phyloP scores from a whole-genome alignment of 2,113 vertebrate species.

The Salminus brasiliensis region DNA sequence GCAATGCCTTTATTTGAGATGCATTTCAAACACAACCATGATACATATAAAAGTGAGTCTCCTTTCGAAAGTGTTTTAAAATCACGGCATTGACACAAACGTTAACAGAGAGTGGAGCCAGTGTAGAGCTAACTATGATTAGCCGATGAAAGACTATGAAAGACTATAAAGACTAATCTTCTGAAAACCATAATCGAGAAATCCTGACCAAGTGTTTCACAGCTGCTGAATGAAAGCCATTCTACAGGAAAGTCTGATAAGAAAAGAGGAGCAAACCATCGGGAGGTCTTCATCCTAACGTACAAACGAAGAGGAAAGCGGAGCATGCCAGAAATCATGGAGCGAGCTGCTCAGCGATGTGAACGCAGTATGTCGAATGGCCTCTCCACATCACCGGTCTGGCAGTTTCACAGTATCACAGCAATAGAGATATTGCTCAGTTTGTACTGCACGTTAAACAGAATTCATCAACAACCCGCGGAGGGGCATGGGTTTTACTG shows the following conservation, averaged over 20 bases:
- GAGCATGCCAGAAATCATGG: not conserved
- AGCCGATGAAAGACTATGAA: conserved; percentile 24
- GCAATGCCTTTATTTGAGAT: conserved; percentile 37
- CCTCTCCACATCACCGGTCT: conserved; percentile 38
- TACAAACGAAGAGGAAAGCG: not conserved
- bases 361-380: conserved; percentile 32
- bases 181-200: conserved; percentile 4
- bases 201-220: not conserved
- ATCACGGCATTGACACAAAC: conserved; percentile 16
- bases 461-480: conserved; percentile 23
- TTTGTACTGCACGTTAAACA: conserved; percentile 52
- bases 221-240: not conserved
- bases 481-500: conserved; percentile 16
- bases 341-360: conserved; percentile 42
- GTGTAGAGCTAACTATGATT: conserved; percentile 5
- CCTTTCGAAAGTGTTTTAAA: conserved; percentile 23
- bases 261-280: not conserved
- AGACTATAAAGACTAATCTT: conserved; percentile 18
- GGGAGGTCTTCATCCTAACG: not conserved
- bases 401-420: conserved; percentile 59
- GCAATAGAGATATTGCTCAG: conserved; percentile 60
- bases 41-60: conserved; percentile 18
- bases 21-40: conserved; percentile 39
- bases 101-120: conserved; percentile 15
- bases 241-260: not conserved